Percentiles rank a stretch among this genome's conserved stretches.
Evolutionary conservation across 2,797 vertebrate species (phyloP).

Genomic region (Cryptoprocta ferox): DNA sequence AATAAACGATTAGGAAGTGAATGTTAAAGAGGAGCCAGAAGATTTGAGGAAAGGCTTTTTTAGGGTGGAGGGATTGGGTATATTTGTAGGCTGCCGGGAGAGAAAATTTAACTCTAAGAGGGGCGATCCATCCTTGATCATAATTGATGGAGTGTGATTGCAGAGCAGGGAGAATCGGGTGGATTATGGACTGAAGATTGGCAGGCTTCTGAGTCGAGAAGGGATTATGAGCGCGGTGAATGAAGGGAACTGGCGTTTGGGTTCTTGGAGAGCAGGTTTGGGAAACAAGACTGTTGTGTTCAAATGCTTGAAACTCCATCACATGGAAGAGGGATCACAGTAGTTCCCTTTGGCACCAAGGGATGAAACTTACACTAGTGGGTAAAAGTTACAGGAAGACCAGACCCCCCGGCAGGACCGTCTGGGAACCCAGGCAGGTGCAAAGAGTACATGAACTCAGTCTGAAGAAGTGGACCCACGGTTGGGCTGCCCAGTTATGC

Average conservation of each 20-base stretch:
- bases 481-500: rapidly evolving
- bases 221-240: rapidly evolving
- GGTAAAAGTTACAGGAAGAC: neutral
- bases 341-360: neutral
- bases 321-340: neutral
- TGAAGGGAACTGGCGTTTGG: neutral
- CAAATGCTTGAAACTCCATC: neutral
- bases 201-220: neutral
- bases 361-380: rapidly evolving
- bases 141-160: neutral
- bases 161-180: rapidly evolving
- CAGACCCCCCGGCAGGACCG: neutral
- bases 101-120: neutral
- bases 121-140: neutral
- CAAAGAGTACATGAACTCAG: neutral
- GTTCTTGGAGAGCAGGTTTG: neutral
- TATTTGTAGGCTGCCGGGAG: neutral
- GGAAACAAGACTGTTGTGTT: neutral
- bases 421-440: too few relatives aligned
- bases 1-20: neutral
- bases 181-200: neutral
- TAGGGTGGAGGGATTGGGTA: neutral
- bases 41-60: neutral
- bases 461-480: neutral
- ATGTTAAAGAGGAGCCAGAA: neutral